Evolutionary conservation across 2,797 vertebrate genomes (phyloP).

Genomic region (Sebastes steindachneri): DNA sequence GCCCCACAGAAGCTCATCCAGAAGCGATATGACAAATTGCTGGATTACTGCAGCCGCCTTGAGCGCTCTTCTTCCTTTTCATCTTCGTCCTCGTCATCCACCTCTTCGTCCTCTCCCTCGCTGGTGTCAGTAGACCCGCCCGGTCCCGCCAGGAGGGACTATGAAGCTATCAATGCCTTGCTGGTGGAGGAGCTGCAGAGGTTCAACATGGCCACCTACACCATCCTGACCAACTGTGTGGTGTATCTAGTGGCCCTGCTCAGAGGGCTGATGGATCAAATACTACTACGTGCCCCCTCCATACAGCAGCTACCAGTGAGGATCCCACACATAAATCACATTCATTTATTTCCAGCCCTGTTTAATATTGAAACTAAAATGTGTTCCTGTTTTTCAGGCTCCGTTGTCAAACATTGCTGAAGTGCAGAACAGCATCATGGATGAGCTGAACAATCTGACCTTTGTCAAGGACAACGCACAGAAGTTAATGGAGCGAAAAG

Average conservation of each 20-base stretch:
- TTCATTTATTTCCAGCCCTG: neutral
- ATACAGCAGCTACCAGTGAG: constrained; percentile 86
- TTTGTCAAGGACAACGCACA: constrained; percentile 94
- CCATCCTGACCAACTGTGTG: constrained; percentile 89
- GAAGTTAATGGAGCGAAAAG: constrained; percentile 91
- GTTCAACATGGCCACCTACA: constrained; percentile 88
- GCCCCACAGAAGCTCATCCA: constrained; percentile 97
- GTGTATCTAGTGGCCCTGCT: constrained; percentile 84
- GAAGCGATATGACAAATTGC: constrained; percentile 96
- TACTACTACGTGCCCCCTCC: constrained; percentile 73
- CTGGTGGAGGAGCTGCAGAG: constrained; percentile 92
- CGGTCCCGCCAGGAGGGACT: constrained; percentile 89
- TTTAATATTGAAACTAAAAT: neutral
- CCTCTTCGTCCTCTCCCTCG: constrained; percentile 47
- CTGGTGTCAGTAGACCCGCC: constrained; percentile 78
- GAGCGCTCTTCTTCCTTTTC: constrained; percentile 83
- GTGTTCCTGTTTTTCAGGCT: constrained; percentile 66
- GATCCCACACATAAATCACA: neutral
- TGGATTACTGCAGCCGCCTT: constrained; percentile 91
- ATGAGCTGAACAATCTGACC: constrained; percentile 89
- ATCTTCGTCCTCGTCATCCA: constrained; percentile 65
- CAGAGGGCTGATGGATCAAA: constrained; percentile 76
- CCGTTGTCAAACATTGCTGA: constrained; percentile 88
- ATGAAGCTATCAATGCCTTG: constrained; percentile 93
- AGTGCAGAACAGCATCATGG: constrained; percentile 91